phyloP scores from a whole-genome alignment of 2,888 invertebrate genomes.

The Julus scanicus region DNA sequence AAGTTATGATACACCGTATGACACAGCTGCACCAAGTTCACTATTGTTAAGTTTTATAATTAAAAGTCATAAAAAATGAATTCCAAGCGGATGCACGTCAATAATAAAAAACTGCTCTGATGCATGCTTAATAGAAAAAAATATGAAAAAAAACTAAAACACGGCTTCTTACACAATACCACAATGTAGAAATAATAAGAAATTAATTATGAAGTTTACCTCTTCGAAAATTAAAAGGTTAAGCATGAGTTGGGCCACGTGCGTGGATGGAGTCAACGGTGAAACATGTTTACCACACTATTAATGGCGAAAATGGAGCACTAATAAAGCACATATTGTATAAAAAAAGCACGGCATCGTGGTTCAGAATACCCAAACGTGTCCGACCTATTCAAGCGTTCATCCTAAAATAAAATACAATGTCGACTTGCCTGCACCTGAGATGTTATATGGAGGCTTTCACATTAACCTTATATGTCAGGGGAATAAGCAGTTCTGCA shows the following conservation, averaged over 20 bases:
- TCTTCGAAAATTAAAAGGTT: not conserved
- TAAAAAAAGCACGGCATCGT: not conserved
- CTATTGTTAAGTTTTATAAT: not conserved
- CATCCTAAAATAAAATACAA: conserved; percentile 10
- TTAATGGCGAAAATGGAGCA: conserved; percentile 10
- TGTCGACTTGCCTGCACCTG: conserved; percentile 1
- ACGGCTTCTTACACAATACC: not conserved
- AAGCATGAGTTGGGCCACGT: not conserved
- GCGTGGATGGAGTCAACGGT: not conserved
- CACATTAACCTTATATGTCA: not conserved
- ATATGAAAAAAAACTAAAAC: not conserved
- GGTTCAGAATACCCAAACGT: conserved; percentile 22
- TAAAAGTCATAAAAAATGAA: not conserved
- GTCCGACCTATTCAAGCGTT: conserved; percentile 40
- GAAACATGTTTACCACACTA: not conserved
- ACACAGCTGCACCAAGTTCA: not conserved
- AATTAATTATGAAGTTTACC: conserved; percentile 18
- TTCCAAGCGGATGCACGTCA: not conserved
- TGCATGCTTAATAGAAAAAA: not conserved
- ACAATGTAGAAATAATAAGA: not conserved
- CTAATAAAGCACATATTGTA: conserved; percentile 12
- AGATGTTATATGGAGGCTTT: not conserved
- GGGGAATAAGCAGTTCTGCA: not conserved
- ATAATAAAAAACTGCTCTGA: too few relatives aligned
- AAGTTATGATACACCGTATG: not conserved